Evolutionary conservation across 2,113 vertebrate species (phyloP), one percentile per base, ranked within the genome.

Genomic region (Zosterops pallidus): DNA sequence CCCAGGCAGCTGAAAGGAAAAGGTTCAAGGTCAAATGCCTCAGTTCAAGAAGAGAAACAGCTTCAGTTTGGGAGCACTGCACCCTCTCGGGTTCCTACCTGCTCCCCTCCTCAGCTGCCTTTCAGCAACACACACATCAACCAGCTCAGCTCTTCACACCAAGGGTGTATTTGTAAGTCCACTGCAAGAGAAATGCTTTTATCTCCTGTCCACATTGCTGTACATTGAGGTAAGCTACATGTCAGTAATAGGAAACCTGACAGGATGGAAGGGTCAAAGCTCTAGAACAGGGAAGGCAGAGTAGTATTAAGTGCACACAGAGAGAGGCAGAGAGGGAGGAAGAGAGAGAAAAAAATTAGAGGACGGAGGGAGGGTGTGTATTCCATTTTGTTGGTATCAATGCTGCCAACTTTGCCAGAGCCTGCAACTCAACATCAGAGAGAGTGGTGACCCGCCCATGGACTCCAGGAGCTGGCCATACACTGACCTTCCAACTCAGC

Each of bases 1-100:
- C 44, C 60, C 62, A 87, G 33, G 44, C 49, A 87, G 65, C 33
- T 60, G 35, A 84, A 92, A 79, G 39, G 44, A 86, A 80, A 81
- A n/a, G 42, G 62, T 68, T 83, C 11, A 65, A 62, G 74, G 92
- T 79, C 53, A 62, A 80, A 65, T 0, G 0, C 56, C 68, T 81
- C 6, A 0, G 14, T 24, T 71, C 2, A 3, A 74, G 46, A 80
- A 42, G 50, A 67, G 52, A 69, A 90, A 74, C 21, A 16, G 49
- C 42, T 84, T 64, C 88, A 42, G 33, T 42, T 68, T 53, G 5
- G 6, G 57, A 92, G 82, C 39, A 29, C 29, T 56, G 29, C 20
- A 49, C 13, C 4, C 55, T 46, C 50, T 33, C 19, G 5, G 24
- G 41, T 31, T 83, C 69, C 72, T 86, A 13, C 4, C 1, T 24